phyloP scores from a whole-genome alignment of 2,888 invertebrate genomes.

The Aphodius granarius region DNA sequence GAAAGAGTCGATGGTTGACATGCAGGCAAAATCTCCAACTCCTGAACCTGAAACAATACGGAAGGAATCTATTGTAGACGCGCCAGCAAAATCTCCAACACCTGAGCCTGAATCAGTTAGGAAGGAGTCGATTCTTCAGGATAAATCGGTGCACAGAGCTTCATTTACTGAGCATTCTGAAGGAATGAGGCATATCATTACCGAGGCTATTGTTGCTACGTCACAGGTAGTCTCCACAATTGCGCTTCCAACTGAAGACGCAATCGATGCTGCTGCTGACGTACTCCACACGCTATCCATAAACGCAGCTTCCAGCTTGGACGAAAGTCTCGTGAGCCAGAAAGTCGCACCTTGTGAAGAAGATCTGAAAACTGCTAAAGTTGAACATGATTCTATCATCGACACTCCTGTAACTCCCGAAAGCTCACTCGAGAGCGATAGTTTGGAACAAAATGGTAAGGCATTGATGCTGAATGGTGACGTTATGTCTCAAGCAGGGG shows the following conservation, averaged over 20 bases:
- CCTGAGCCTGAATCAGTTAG: neutral
- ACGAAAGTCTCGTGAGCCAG: neutral
- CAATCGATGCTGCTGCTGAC: neutral
- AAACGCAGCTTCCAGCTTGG: neutral
- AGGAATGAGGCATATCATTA: neutral
- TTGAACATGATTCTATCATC: neutral
- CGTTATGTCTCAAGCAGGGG: neutral
- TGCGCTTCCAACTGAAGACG: slow-evolving; percentile 1
- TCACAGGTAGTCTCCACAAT: slow-evolving; percentile 1
- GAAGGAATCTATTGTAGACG: neutral
- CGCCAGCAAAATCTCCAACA: neutral
- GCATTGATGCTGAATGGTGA: neutral
- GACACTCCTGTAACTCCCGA: neutral
- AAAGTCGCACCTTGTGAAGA: neutral
- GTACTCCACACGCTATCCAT: neutral
- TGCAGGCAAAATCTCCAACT: neutral
- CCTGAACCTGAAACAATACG: neutral
- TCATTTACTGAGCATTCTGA: no score
- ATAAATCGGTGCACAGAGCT: no score
- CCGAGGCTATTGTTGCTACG: slow-evolving; percentile 1
- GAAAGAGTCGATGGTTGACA: neutral
- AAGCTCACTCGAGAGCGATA: neutral
- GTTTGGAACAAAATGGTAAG: neutral
- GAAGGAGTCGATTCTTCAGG: neutral
- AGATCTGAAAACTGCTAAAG: neutral